Conservation (phyloP, 2,888 invertebrate species). For the Ochropleura plecta region DNA sequence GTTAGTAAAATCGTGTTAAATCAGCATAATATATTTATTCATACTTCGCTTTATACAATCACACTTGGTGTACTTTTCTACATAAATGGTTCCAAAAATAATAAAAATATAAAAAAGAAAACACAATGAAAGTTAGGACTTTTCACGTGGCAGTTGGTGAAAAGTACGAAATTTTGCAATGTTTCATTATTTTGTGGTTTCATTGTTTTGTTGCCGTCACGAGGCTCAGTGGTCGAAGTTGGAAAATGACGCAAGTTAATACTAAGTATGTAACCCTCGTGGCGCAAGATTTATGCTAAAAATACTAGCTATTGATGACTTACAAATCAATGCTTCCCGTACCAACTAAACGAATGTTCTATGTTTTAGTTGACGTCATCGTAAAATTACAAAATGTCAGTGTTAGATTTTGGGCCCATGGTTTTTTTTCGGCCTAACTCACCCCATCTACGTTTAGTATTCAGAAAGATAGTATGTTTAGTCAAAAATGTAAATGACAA, state of each 20-base stretch:
- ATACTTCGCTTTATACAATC: not conserved
- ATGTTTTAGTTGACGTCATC: conserved; percentile 17
- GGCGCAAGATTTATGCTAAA: conserved; percentile 26
- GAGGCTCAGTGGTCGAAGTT: not conserved
- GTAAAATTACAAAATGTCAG: conserved; percentile 4
- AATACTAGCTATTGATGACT: conserved; percentile 28
- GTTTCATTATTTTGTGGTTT: no score
- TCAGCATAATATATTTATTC: not conserved
- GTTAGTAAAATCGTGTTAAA: not conserved
- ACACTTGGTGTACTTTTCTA: not conserved
- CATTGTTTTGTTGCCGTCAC: not conserved
- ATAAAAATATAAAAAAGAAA: not conserved
- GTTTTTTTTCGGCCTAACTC: conserved; percentile 5
- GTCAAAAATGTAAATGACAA: conserved; percentile 31
- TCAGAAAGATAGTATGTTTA: conserved; percentile 11
- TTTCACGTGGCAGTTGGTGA: not conserved
- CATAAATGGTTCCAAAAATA: not conserved
- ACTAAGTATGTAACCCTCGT: conserved; percentile 41
- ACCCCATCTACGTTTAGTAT: not conserved
- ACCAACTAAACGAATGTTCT: conserved; percentile 8
- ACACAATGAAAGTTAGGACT: not conserved
- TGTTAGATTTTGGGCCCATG: not conserved
- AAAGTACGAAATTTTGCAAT: no score
- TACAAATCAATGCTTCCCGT: conserved; percentile 29
- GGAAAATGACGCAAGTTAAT: conserved; percentile 21